Percentiles rank a stretch among this genome's conserved stretches.
These are phyloP conservation scores for Ennomos quercinarius DNA, from an alignment of 2,888 invertebrate species.

Conservation along the genomic window DNA sequence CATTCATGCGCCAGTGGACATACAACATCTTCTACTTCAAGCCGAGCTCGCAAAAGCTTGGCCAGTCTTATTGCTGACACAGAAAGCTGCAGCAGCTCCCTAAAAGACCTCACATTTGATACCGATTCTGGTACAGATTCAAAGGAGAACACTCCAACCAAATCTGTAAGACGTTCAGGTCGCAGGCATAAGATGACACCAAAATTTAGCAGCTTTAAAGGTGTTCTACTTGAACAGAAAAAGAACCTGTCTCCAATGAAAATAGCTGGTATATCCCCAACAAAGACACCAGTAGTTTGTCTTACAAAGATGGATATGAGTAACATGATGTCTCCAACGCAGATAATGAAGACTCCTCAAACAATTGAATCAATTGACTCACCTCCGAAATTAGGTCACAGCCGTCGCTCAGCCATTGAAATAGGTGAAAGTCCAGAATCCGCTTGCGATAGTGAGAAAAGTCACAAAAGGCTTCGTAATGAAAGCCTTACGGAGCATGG, in stretches of 20 bases:
- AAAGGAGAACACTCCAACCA: slow-evolving; percentile 79
- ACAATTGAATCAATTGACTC: slow-evolving; percentile 64
- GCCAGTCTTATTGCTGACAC: slow-evolving; percentile 79
- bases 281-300: slow-evolving; percentile 63
- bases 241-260: slow-evolving; percentile 52
- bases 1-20: slow-evolving; percentile 75
- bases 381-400: slow-evolving; percentile 73
- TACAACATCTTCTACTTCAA: slow-evolving; percentile 76
- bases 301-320: slow-evolving; percentile 73
- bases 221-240: slow-evolving; percentile 70
- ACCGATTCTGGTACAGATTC: slow-evolving; percentile 77
- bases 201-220: slow-evolving; percentile 72
- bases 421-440: slow-evolving; percentile 76
- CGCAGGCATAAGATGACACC: slow-evolving; percentile 66
- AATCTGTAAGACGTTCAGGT: slow-evolving; percentile 58
- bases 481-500: slow-evolving; percentile 65
- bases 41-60: slow-evolving; percentile 74
- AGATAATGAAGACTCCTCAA: slow-evolving; percentile 78
- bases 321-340: slow-evolving; percentile 66
- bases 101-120: slow-evolving; percentile 80
- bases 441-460: slow-evolving; percentile 67
- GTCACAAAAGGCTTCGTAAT: slow-evolving; percentile 70
- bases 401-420: slow-evolving; percentile 64
- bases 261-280: slow-evolving; percentile 49
- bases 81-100: slow-evolving; percentile 81